A percentile compares a stretch with the other conserved stretches of the same genome.
phyloP scores from a whole-genome alignment of 2,888 invertebrate species.

The Pseudoips prasinana region DNA sequence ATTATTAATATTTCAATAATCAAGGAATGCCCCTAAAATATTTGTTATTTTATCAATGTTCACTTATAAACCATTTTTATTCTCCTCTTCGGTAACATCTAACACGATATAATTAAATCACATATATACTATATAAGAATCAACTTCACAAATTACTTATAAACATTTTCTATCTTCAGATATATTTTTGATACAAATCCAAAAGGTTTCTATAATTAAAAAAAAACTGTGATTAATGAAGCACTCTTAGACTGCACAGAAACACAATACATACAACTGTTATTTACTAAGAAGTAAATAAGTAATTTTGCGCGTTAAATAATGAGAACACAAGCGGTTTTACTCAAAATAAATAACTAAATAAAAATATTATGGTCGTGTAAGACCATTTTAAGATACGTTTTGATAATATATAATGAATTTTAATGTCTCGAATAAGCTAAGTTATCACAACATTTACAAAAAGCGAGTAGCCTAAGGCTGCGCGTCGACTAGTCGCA shows the following conservation, averaged over 20 bases:
- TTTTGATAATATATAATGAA: conserved; percentile 24
- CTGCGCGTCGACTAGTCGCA: conserved; percentile 8
- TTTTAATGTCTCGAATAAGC: conserved; percentile 32
- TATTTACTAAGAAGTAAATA: conserved; percentile 23
- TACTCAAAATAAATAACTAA: conserved; percentile 25
- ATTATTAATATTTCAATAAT: too few relatives aligned
- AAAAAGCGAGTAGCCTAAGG: conserved; percentile 48
- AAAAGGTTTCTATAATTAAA: too few relatives aligned
- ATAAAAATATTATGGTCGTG: too few relatives aligned
- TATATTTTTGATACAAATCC: conserved; percentile 1
- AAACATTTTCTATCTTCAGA: conserved; percentile 5
- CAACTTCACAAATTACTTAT: conserved; percentile 5
- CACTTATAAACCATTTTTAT: too few relatives aligned
- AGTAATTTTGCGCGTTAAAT: conserved; percentile 34
- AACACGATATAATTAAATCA: conserved; percentile 14
- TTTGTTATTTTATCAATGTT: too few relatives aligned
- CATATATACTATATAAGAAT: conserved; percentile 6
- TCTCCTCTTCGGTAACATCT: conserved; percentile 6
- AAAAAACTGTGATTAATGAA: conserved; percentile 8
- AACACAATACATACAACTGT: conserved; percentile 13
- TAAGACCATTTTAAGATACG: too few relatives aligned
- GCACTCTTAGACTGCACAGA: conserved; percentile 20
- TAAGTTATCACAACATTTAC: conserved; percentile 57
- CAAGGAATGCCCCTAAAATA: too few relatives aligned
- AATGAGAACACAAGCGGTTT: conserved; percentile 34